A percentile compares a stretch with the other conserved stretches of the same genome.
Evolutionary conservation across 2,113 vertebrate species (phyloP).

Genomic region (Xenopus laevis): DNA sequence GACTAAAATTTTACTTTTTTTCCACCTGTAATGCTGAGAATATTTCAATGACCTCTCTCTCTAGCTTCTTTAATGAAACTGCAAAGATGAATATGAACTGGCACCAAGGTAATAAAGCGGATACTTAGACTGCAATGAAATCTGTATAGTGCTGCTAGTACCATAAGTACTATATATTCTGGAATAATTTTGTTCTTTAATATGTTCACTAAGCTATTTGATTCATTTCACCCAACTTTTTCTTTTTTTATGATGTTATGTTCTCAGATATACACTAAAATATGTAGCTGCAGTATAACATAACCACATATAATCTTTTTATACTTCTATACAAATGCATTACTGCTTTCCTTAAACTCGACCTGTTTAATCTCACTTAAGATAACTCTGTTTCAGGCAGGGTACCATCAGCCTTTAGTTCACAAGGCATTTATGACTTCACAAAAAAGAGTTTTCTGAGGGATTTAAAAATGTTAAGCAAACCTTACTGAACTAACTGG

Average conservation of each 20-base stretch:
- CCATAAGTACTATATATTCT: slow-evolving; percentile 1
- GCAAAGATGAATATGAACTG: slow-evolving; percentile 1
- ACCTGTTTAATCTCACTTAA: too few relatives aligned
- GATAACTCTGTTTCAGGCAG: too few relatives aligned
- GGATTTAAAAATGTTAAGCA: too few relatives aligned
- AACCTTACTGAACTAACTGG: too few relatives aligned
- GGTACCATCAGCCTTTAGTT: too few relatives aligned
- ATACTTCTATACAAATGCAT: background rate
- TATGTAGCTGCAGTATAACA: background rate
- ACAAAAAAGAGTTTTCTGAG: too few relatives aligned
- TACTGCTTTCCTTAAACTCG: background rate
- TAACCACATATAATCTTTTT: background rate
- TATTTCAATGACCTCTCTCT: background rate
- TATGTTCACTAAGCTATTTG: background rate
- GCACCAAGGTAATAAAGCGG: background rate
- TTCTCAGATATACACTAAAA: background rate
- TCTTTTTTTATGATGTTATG: slow-evolving; percentile 4
- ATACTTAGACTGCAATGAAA: slow-evolving; percentile 3
- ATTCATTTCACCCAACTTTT: background rate
- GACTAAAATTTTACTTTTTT: background rate
- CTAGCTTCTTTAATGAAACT: slow-evolving; percentile 1
- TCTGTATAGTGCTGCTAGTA: background rate
- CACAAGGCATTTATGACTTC: too few relatives aligned
- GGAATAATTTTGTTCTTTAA: slow-evolving; percentile 13
- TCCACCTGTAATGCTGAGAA: background rate